These are phyloP conservation scores for Propithecus deckenii DNA, from an alignment of 2,797 vertebrate genomes.

Conservation along the genomic window DNA sequence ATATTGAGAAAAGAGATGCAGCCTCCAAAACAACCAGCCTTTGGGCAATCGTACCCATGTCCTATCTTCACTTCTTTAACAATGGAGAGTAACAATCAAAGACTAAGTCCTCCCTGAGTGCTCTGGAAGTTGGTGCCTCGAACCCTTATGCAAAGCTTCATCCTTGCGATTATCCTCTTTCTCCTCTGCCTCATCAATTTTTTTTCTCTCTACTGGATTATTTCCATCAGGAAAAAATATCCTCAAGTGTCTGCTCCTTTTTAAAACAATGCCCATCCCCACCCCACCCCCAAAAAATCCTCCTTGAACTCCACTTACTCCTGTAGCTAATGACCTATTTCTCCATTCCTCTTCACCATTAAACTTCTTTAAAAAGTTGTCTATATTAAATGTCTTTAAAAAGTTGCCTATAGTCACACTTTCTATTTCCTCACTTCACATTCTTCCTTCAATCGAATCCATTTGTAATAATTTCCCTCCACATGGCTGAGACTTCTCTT, in stretches of 20 bases:
- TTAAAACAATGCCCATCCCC: neutral
- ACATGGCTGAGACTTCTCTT: neutral
- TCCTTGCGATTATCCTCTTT: neutral
- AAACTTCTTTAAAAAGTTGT: neutral
- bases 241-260: neutral
- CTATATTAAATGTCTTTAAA: neutral
- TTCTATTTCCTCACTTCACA: neutral
- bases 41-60: too few relatives aligned
- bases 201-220: neutral
- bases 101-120: neutral
- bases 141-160: neutral
- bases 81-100: neutral
- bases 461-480: neutral
- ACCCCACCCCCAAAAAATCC: neutral
- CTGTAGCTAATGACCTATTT: neutral
- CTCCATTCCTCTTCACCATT: neutral
- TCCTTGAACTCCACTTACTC: neutral
- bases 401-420: neutral
- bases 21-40: neutral
- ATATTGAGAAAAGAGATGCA: neutral
- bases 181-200: too few relatives aligned
- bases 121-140: too few relatives aligned
- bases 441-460: neutral
- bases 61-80: neutral
- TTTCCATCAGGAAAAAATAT: neutral